Evolutionary conservation across 2,888 invertebrate genomes (phyloP).

Genomic region (Diarsia mendica): DNA sequence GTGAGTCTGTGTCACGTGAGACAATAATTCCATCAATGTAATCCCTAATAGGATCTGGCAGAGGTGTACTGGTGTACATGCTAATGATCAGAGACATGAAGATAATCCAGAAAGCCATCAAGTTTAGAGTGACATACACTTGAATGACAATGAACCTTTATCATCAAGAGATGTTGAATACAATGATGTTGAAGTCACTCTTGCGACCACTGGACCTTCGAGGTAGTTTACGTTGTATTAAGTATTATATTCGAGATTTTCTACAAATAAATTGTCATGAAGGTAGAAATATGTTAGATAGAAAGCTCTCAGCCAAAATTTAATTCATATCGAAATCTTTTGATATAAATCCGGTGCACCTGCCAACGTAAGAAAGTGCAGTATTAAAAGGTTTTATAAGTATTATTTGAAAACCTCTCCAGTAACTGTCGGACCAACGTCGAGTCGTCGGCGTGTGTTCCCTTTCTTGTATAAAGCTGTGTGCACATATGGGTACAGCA

Average conservation of each 20-base stretch:
- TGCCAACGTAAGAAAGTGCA: constrained; percentile 62
- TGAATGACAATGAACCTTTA: no score
- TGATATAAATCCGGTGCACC: constrained; percentile 66
- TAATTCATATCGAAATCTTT: constrained; percentile 54
- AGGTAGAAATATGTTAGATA: constrained; percentile 3
- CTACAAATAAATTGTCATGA: not conserved
- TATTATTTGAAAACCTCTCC: constrained; percentile 70
- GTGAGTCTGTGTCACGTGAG: no score
- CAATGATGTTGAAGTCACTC: no score
- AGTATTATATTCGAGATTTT: not conserved
- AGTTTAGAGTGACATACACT: no score
- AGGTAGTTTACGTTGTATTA: not conserved
- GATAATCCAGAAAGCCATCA: no score
- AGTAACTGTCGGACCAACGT: constrained; percentile 56
- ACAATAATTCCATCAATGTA: no score
- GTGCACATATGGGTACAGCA: constrained; percentile 40
- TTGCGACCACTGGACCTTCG: no score
- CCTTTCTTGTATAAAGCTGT: constrained; percentile 52
- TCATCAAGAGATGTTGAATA: no score
- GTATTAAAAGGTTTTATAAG: constrained; percentile 70
- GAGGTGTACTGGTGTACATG: no score
- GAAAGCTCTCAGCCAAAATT: constrained; percentile 17
- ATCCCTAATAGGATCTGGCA: no score
- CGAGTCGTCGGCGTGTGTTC: constrained; percentile 37
- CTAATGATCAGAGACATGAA: no score